Percentiles rank a stretch among this genome's conserved stretches.
Conservation (phyloP, 2,113 vertebrate genomes). For the Barbus barbus region DNA sequence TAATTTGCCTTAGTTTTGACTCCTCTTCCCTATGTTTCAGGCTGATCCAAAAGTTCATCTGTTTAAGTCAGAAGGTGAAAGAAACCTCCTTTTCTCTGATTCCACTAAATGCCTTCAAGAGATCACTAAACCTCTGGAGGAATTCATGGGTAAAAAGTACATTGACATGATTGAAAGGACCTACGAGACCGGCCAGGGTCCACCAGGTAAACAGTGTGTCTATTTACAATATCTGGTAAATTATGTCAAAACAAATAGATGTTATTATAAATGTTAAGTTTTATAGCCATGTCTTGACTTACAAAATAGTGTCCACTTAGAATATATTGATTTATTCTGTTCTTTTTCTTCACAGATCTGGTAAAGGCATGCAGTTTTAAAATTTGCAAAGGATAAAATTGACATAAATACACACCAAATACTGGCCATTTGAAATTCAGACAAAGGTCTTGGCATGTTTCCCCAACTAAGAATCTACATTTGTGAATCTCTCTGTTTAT, state of each 20-base stretch:
- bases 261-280: neutral
- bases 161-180: conserved; percentile 59
- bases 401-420: neutral
- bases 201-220: conserved; percentile 69
- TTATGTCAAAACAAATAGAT: neutral
- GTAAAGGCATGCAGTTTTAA: conserved; percentile 38
- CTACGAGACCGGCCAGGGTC: conserved; percentile 50
- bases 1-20: neutral
- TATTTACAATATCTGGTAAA: neutral
- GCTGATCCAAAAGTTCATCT: conserved; percentile 56
- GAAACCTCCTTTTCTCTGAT: conserved; percentile 79
- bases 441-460: neutral
- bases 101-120: conserved; percentile 77
- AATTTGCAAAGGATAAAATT: no score
- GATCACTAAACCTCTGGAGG: conserved; percentile 33
- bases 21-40: conserved; percentile 54
- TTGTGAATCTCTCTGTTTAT: neutral
- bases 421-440: neutral
- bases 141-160: conserved; percentile 68
- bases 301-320: neutral
- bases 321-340: neutral
- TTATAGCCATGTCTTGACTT: neutral
- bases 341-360: conserved; percentile 40
- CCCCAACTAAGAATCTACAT: neutral
- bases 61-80: conserved; percentile 65